These are phyloP conservation scores for Strigops habroptila DNA, from an alignment of 2,113 vertebrate genomes.

Conservation along the genomic window DNA sequence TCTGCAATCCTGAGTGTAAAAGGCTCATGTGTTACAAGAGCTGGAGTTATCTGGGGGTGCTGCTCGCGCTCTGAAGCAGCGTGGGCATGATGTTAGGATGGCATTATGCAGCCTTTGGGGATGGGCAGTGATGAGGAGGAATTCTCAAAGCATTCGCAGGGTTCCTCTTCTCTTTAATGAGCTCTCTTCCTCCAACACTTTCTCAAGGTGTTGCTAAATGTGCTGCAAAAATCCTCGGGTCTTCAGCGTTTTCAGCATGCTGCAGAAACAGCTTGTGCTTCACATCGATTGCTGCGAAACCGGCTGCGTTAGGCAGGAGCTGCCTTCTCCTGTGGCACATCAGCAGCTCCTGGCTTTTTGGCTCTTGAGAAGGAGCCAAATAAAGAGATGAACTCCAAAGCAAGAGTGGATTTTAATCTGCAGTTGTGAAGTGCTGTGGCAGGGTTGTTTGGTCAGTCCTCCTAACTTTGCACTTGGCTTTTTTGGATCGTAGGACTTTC, in stretches of 20 bases:
- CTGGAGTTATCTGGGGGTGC: slow-evolving; percentile 15
- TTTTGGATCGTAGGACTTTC: background rate
- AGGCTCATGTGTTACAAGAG: slow-evolving; percentile 16
- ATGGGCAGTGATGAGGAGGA: background rate
- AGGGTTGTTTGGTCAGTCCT: background rate
- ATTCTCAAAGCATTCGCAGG: background rate
- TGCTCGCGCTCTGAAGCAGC: background rate
- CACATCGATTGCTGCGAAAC: background rate
- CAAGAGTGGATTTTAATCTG: background rate
- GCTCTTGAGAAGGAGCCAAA: slow-evolving; percentile 30
- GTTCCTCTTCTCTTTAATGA: background rate
- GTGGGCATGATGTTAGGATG: slow-evolving; percentile 7
- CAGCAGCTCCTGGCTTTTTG: slow-evolving; percentile 28
- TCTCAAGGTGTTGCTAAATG: background rate
- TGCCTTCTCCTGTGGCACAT: background rate
- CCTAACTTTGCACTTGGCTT: background rate
- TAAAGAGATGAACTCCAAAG: slow-evolving; percentile 1
- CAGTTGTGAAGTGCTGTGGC: background rate
- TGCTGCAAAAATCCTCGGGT: background rate
- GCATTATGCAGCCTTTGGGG: background rate
- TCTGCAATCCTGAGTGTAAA: slow-evolving; percentile 32
- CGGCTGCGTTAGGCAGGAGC: background rate
- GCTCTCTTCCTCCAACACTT: rapidly evolving
- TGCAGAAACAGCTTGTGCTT: background rate
- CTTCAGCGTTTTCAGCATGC: background rate